Conservation (phyloP, 2,797 vertebrate species). For the Coluber constrictor region DNA sequence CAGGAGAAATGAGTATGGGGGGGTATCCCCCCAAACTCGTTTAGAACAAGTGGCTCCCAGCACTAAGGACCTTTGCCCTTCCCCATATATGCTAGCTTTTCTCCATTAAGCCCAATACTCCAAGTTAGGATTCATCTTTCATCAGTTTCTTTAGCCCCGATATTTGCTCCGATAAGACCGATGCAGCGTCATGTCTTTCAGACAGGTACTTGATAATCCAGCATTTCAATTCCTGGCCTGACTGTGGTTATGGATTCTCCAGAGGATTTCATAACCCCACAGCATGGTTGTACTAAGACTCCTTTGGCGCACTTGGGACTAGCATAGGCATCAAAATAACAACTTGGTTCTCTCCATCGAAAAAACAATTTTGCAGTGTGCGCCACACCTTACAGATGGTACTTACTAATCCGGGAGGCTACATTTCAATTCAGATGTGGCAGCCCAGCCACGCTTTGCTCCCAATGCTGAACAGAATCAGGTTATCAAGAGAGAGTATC, state of each 20-base stretch:
- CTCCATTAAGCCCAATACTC: neutral
- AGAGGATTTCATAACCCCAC: slow-evolving; percentile 14
- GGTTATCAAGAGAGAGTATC: neutral
- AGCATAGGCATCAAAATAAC: neutral
- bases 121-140: neutral
- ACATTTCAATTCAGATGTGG: neutral
- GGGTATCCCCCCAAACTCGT: neutral
- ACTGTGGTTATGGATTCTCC: slow-evolving; percentile 3
- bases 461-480: neutral
- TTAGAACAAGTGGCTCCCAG: neutral
- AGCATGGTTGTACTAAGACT: neutral
- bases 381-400: neutral
- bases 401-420: neutral
- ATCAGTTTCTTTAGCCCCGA: too few species aligned
- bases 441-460: neutral
- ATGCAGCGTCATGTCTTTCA: fast-evolving
- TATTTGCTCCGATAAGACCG: fast-evolving
- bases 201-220: slow-evolving; percentile 15
- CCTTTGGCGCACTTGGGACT: neutral
- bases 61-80: neutral
- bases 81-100: too few species aligned
- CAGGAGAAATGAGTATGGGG: neutral
- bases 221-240: slow-evolving; percentile 7
- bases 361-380: too few species aligned
- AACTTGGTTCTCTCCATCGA: neutral